phyloP scores from a whole-genome alignment of 2,888 invertebrate species.

The Branchellion lobata region DNA sequence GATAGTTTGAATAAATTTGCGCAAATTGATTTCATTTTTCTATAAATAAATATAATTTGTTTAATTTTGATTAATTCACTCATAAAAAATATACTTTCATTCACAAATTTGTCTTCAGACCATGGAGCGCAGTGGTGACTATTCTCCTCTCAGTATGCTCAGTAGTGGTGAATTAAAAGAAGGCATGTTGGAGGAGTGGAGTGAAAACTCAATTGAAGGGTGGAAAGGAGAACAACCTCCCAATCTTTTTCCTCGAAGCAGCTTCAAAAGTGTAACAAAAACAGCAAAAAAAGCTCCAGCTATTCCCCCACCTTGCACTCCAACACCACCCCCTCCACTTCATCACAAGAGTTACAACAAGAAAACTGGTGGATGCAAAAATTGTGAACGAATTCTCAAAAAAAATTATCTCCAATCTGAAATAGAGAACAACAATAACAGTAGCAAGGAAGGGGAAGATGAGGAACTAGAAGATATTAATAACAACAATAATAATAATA shows the following conservation, averaged over 20 bases:
- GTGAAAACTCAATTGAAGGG: neutral
- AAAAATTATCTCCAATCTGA: neutral
- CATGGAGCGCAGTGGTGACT: neutral
- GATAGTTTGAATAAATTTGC: too few species aligned
- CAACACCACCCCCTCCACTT: constrained; percentile 5
- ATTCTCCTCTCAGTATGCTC: neutral
- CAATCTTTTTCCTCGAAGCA: neutral
- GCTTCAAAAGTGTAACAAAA: neutral
- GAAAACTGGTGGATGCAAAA: constrained; percentile 6
- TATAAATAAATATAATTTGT: too few species aligned
- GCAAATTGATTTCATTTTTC: too few species aligned
- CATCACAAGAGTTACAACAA: constrained; percentile 16
- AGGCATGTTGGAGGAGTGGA: too few species aligned
- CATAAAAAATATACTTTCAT: too few species aligned
- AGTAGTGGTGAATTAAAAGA: neutral
- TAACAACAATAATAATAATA: neutral
- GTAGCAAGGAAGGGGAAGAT: neutral
- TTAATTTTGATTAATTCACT: too few species aligned
- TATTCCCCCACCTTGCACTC: neutral
- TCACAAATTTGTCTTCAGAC: too few species aligned
- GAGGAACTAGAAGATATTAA: too few species aligned
- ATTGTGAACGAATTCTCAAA: neutral
- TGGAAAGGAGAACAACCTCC: neutral
- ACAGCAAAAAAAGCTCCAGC: constrained; percentile 1
- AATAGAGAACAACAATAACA: neutral